Conservation (phyloP, 1,140 invertebrate species). For the Pygmarrhopalites habei region DNA sequence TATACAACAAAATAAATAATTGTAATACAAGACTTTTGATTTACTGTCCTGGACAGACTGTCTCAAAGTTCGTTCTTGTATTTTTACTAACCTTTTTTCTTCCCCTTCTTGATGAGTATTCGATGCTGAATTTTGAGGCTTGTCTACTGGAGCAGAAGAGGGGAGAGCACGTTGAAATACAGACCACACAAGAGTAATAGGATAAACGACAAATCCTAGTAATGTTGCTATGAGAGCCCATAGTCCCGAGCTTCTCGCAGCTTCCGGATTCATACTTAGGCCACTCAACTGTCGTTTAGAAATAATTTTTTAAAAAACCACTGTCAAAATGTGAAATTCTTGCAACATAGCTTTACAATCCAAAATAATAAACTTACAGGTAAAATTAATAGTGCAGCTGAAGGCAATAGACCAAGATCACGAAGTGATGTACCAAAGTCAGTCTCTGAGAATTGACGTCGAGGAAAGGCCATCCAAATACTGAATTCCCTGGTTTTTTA, state of each 20-base stretch:
- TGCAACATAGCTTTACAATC: too few relatives aligned
- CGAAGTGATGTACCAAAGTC: slow-evolving; percentile 57
- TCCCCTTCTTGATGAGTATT: background rate
- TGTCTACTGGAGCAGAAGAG: background rate
- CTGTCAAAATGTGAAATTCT: background rate
- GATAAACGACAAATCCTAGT: slow-evolving; percentile 25
- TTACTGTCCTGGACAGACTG: too few relatives aligned
- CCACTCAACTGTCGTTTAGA: slow-evolving; percentile 1
- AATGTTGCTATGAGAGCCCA: slow-evolving; percentile 20
- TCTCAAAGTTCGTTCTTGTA: too few relatives aligned
- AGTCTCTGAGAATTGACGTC: slow-evolving; percentile 57
- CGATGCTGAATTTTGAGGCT: background rate
- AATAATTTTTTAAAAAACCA: background rate
- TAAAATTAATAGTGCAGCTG: slow-evolving; percentile 68
- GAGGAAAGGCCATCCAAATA: slow-evolving; percentile 70
- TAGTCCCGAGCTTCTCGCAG: background rate
- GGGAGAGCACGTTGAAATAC: slow-evolving; percentile 20
- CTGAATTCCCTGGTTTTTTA: slow-evolving; percentile 51
- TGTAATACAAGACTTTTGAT: background rate
- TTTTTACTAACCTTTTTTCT: background rate
- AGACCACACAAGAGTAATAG: slow-evolving; percentile 16
- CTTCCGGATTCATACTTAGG: background rate
- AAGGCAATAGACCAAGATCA: slow-evolving; percentile 66
- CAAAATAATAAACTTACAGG: slow-evolving; percentile 47
- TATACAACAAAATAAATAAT: background rate